Base-by-base conservation (phyloP, 2,113 vertebrate genomes). In the Peromyscus californicus region DNA sequence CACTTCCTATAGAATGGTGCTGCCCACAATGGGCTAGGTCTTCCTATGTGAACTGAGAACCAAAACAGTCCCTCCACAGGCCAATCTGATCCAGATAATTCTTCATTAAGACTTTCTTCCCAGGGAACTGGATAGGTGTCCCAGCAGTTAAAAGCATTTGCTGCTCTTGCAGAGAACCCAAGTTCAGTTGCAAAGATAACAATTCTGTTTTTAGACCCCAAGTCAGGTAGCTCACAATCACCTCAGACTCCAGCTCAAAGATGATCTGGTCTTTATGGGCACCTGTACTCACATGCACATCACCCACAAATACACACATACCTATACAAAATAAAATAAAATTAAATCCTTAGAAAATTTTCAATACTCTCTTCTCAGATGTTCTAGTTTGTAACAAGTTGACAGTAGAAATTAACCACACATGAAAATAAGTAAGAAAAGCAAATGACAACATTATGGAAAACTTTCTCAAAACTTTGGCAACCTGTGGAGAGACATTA, bases 391-490 rank as follows among this genome's bases (percentile, higher is more conserved):
- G 57, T 74, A 59, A 63, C 59, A 63, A 42, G n/a, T 31, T 42
- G 57, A n/a, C n/a, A 42, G 19, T 29, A 42, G 82, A 84, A 84
- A 39, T 42, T 84, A 84, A 42, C 12, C n/a, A 84, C 24, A 16
- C 19, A 74, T 83, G n/a, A 70, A 89, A 94, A 90, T 4, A 69
- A 90, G 10, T 57, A 63, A 57, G 48, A 86, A 95, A 94, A 96
- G 57, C 39, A 90, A 78, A 93, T 87, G 45, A 91, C 26, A 65
- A 10, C 57, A 93, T 80, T 48, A 45, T 1, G 10, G 45, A 76
- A 83, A 69, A 84, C 13, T 39, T 91, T 63, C 48, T 93, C 54
- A 89, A 84, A 79, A 61, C 1, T 19, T 92, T 92, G 39, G 16
- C 89, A 83, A 84, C 74, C 48, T 90, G 11, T 61, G 51, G 57